phyloP scores from a whole-genome alignment of 2,888 invertebrate species.

The Ariolimax columbianus region DNA sequence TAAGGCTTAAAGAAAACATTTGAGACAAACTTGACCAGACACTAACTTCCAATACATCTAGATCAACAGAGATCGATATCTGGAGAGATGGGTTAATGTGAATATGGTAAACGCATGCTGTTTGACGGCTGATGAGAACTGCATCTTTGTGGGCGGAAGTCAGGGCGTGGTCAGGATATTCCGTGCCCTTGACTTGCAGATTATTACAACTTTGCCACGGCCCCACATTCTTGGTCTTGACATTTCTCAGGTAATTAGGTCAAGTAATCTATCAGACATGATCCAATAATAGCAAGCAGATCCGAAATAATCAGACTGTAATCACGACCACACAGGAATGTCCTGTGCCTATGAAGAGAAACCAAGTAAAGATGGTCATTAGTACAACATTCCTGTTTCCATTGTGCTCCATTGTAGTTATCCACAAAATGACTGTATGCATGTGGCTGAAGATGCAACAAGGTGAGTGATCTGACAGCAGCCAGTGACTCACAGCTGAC shows the following conservation, averaged over 20 bases:
- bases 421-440: too few species aligned
- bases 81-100: conserved; percentile 47
- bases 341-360: not conserved
- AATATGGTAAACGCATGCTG: conserved; percentile 34
- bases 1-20: not conserved
- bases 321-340: not conserved
- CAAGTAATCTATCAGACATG: not conserved
- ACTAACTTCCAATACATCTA: not conserved
- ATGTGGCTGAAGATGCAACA: too few species aligned
- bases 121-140: conserved; percentile 36
- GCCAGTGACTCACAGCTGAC: too few species aligned
- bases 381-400: too few species aligned
- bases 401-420: too few species aligned
- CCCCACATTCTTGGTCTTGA: conserved; percentile 48
- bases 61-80: conserved; percentile 44
- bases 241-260: conserved; percentile 30
- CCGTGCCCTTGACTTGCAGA: conserved; percentile 40
- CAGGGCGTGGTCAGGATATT: conserved; percentile 44
- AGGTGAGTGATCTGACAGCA: too few species aligned
- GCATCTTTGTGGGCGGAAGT: conserved; percentile 44
- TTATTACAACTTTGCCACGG: conserved; percentile 40
- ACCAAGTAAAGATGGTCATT: too few species aligned
- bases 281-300: not conserved
- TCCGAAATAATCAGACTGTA: not conserved
- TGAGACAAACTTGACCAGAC: not conserved